Conservation (phyloP, 2,797 vertebrate genomes). For the Tapera naevia region DNA sequence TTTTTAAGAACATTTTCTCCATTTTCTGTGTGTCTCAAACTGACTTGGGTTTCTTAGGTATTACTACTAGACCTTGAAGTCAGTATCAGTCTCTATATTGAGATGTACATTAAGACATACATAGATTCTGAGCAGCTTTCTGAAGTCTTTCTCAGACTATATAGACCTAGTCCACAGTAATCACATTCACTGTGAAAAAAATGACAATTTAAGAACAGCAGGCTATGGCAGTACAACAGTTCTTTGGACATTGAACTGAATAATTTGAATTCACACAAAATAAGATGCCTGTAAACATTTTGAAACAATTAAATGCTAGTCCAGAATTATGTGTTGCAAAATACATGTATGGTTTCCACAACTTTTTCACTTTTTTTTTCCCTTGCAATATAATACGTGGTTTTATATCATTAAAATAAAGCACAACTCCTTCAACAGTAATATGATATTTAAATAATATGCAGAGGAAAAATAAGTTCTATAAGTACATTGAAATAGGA, state of each 20-base stretch:
- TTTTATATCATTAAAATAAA: background rate
- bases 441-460: background rate
- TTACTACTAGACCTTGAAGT: background rate
- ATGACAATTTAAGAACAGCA: background rate
- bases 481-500: background rate
- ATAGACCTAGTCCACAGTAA: background rate
- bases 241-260: background rate
- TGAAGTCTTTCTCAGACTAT: background rate
- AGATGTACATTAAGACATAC: background rate
- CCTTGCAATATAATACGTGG: background rate
- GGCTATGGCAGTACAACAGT: background rate
- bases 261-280: background rate
- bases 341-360: background rate
- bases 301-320: background rate
- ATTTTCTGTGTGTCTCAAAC: background rate
- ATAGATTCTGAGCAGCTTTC: background rate
- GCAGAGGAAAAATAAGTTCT: background rate
- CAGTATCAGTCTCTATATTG: background rate
- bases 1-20: background rate
- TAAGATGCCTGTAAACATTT: background rate
- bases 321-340: background rate
- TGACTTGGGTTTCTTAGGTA: background rate
- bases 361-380: fast-evolving
- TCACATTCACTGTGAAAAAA: background rate
- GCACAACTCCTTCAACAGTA: background rate